A percentile compares a stretch with the other conserved stretches of the same genome.
Conservation (phyloP, 2,888 invertebrate species). For the Tanypteryx hageni region DNA sequence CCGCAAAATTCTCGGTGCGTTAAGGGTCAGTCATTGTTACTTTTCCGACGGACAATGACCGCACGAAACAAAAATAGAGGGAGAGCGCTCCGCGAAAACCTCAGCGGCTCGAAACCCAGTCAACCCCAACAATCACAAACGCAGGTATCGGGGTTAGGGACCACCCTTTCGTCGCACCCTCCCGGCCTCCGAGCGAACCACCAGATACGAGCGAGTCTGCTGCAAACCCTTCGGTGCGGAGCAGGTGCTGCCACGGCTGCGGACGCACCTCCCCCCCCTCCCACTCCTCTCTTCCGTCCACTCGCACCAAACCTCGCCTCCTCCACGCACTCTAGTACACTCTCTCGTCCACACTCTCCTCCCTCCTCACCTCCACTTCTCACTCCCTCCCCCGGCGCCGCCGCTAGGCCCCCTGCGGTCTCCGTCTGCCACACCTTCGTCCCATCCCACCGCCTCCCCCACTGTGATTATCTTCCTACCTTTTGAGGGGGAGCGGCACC, state of each 20-base stretch:
- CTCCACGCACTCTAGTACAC: too few relatives aligned
- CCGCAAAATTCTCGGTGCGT: neutral
- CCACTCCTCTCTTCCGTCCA: neutral
- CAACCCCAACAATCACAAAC: conserved; percentile 4
- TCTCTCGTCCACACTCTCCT: neutral
- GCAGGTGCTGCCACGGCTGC: neutral
- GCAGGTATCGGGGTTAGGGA: too few relatives aligned
- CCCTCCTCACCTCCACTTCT: neutral
- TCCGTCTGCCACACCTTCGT: neutral
- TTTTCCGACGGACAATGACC: neutral
- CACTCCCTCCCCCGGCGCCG: neutral
- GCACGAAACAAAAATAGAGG: neutral
- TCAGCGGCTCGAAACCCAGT: neutral
- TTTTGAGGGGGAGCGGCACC: neutral
- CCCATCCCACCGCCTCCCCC: neutral
- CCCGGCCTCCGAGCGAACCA: neutral
- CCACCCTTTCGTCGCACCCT: neutral
- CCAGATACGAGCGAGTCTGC: neutral
- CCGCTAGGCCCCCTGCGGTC: neutral
- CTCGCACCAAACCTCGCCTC: too few relatives aligned
- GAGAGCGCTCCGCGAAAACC: neutral
- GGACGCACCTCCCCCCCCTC: neutral
- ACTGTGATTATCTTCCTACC: neutral
- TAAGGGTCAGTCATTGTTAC: conserved; percentile 24
- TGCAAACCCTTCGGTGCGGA: neutral